Conservation (phyloP, 2,113 vertebrate genomes). For the Lanius collurio region DNA sequence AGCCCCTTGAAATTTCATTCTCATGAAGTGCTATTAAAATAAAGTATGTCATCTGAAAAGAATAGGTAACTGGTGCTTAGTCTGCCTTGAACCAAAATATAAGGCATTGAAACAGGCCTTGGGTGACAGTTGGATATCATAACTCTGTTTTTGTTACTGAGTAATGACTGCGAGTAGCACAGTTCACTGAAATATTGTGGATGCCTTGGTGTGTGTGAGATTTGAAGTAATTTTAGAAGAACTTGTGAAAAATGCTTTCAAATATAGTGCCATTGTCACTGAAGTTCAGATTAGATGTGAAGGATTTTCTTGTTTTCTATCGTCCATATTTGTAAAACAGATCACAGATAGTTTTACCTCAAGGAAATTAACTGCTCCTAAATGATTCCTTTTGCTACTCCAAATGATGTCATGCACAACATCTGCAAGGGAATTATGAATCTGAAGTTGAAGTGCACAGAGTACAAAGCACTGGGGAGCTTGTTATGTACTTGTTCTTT, state of each 20-base stretch:
- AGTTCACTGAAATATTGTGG: background rate
- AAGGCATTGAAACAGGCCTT: background rate
- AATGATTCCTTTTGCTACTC: background rate
- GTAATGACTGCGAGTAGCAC: background rate
- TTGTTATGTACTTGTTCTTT: background rate
- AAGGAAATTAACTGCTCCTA: background rate
- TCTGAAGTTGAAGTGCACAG: background rate
- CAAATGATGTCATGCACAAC: background rate
- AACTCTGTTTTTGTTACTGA: background rate
- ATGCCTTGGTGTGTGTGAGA: background rate
- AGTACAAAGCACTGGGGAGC: background rate
- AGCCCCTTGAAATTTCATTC: background rate
- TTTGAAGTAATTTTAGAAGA: background rate
- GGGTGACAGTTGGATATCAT: background rate
- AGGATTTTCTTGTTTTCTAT: background rate
- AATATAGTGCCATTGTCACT: background rate
- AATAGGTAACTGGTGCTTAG: background rate
- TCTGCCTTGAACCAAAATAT: slow-evolving; percentile 1
- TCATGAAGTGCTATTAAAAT: background rate
- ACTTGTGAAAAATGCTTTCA: background rate
- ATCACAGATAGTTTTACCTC: background rate
- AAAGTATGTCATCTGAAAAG: background rate
- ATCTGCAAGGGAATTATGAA: background rate
- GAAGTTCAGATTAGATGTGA: background rate
- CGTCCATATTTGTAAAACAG: background rate